These are phyloP conservation scores for Neria commutata DNA, from an alignment of 2,888 invertebrate species.

Conservation along the genomic window DNA sequence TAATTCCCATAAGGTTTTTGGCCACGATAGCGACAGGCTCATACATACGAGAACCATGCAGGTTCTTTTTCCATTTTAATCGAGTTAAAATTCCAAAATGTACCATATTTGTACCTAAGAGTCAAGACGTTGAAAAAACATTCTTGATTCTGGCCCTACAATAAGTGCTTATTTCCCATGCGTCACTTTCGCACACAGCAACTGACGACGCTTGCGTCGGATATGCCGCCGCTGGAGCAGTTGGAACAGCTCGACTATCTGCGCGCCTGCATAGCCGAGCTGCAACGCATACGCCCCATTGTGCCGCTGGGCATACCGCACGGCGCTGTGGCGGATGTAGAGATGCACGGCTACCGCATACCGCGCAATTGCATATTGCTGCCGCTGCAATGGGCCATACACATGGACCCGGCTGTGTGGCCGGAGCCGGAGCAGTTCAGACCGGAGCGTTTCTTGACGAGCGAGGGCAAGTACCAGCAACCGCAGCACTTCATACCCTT, in stretches of 20 bases:
- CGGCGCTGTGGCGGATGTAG: conserved; percentile 67
- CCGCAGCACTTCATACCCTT: conserved; percentile 80
- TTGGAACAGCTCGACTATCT: conserved; percentile 51
- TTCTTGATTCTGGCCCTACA: not conserved
- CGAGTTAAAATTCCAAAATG: no score
- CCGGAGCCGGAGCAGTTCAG: conserved; percentile 70
- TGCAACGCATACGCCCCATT: conserved; percentile 78
- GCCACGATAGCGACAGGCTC: not conserved
- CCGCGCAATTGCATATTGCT: conserved; percentile 76
- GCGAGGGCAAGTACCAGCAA: conserved; percentile 68
- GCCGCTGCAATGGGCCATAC: conserved; percentile 82
- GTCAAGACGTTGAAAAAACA: not conserved
- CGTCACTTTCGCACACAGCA: conserved; percentile 27
- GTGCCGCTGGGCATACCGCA: conserved; percentile 87
- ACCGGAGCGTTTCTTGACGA: conserved; percentile 73
- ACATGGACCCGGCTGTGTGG: conserved; percentile 75
- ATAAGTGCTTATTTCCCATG: not conserved
- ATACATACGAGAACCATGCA: not conserved
- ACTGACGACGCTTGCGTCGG: conserved; percentile 30
- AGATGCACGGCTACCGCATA: conserved; percentile 68
- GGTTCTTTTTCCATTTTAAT: not conserved
- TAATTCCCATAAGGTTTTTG: conserved; percentile 15
- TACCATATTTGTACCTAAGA: no score
- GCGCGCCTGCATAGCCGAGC: conserved; percentile 76
- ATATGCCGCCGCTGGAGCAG: conserved; percentile 41